Percentiles rank a stretch among this genome's conserved stretches.
Conservation (phyloP, 30 jellyfish, hydroid and myxozoan genomes). For the Hydractinia echinata region DNA sequence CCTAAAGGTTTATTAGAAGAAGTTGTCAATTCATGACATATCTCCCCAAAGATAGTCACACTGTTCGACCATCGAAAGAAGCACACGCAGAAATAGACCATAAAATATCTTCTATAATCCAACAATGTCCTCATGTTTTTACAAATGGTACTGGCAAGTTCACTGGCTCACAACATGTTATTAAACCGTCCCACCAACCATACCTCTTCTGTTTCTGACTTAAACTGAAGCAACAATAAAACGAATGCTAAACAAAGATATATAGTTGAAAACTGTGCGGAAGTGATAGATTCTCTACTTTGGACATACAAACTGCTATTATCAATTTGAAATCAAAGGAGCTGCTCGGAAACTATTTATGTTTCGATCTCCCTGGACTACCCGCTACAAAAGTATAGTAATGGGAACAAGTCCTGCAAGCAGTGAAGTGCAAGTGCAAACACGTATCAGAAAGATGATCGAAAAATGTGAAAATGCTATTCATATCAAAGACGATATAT, state of each 20-base stretch:
- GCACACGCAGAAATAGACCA: background rate
- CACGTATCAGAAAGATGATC: background rate
- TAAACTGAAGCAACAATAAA: too few relatives aligned
- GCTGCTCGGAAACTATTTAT: constrained; percentile 4
- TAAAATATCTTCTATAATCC: background rate
- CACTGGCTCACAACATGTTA: background rate
- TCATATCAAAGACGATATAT: background rate
- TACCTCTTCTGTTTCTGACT: background rate
- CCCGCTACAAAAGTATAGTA: background rate
- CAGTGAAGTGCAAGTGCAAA: background rate
- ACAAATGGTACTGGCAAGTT: background rate
- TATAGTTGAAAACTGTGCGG: background rate
- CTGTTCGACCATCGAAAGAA: background rate
- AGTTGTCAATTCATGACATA: background rate
- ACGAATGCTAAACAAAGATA: background rate
- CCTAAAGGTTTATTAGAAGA: background rate
- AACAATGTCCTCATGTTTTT: background rate
- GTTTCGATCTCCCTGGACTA: background rate
- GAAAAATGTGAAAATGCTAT: background rate
- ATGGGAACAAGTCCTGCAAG: too few relatives aligned
- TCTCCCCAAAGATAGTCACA: background rate
- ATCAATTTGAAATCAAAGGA: background rate
- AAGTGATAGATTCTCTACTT: background rate
- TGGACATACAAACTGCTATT: constrained; percentile 11
- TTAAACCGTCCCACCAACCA: background rate